Evolutionary conservation across 2,113 vertebrate genomes (phyloP), one percentile per base, ranked within the genome.

Genomic region (Sinocyclocheilus anshuiensis): DNA sequence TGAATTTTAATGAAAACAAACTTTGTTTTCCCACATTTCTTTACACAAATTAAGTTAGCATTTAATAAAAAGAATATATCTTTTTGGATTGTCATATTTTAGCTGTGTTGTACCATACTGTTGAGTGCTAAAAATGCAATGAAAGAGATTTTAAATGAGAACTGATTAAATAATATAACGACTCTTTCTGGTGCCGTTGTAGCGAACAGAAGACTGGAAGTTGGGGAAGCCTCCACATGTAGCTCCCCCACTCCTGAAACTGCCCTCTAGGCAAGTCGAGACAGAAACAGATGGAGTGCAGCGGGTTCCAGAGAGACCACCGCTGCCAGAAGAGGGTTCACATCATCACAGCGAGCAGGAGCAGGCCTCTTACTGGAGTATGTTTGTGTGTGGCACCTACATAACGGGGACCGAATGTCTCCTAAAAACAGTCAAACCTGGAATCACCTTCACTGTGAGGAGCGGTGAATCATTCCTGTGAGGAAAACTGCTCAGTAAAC

Each of bases 121-220:
- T 39, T 39, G 39, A 39, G 39, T 6, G 39, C 6, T 39, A 6
- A 39, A 39, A 39, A 39, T 39, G 39, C 7, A 42, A 42, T 42
- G 42, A 9, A 42, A 8, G 42, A 42, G 42, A 42, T 9, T 42
- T 42, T 42, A 42, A 42, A 36, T 36, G 36, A 42, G 42, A 42
- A 45, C 72, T 48, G 33, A 48, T 75, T n/a, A 22, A 6, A 67
- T 5, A 26, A 45, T 45, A 39, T 15, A 63, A 42, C 5, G 20
- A 48, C 16, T 20, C 1, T 67, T 81, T 20, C 20, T 65, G 11
- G 8, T 84, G 20, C 55, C 50, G 59, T 42, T 48, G 39, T 91
- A 96, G 96, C 90, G 88, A 36, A 88, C 89, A 79, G 91, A 93
- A 8, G 92, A 90, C 88, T 94, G 94, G 29, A 94, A 95, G 13